Evolutionary conservation across 2,888 invertebrate genomes (phyloP), one percentile per base, ranked within the genome.

Genomic region (Eumerus sabulonum): DNA sequence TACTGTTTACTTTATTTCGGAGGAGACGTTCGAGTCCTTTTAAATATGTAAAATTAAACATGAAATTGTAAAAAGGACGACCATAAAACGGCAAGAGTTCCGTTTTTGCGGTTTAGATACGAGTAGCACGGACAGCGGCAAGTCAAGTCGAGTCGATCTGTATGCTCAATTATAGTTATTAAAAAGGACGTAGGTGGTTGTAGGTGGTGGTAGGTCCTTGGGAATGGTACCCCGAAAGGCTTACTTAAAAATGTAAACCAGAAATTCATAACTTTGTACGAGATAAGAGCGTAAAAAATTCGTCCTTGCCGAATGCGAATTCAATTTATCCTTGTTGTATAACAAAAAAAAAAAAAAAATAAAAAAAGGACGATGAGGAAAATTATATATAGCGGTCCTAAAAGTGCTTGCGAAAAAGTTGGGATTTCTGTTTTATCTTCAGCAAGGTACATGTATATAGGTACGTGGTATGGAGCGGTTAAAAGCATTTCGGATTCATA

Each of bases 401-500:
- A 57, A 77, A 62, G 51, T 76, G 63, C 67, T 62, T 57, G 56
- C 51, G 53, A 48, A 62, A 73, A 63, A 63, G 36, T 77, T n/a
- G 7, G 7, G 27, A 4, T 77, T 73, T 77, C 48, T 63, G 59
- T 68, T 77, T 57, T 68, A 73, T 77, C 67, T 62, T 17, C 57
- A 27, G 17, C 45, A 35, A 57, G 73, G 73, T 67, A 54, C 73
- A n/a, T n/a, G n/a, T n/a, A n/a, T n/a, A n/a, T n/a, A n/a, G n/a
- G 63, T 50, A 27, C 7, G 27, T 7, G 27, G 27, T 27, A 27
- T 27, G 27, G 27, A 73, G 77, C 62, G 67, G 62, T 77, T 77
- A 63, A 77, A 73, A 63, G 70, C 70, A 56, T 71, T 73, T 73
- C 53, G 57, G 62, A 77, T 77, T 72, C 59, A 73, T 73, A 67